Conservation (phyloP, 2,888 invertebrate genomes). For the Cantharis rufa region DNA sequence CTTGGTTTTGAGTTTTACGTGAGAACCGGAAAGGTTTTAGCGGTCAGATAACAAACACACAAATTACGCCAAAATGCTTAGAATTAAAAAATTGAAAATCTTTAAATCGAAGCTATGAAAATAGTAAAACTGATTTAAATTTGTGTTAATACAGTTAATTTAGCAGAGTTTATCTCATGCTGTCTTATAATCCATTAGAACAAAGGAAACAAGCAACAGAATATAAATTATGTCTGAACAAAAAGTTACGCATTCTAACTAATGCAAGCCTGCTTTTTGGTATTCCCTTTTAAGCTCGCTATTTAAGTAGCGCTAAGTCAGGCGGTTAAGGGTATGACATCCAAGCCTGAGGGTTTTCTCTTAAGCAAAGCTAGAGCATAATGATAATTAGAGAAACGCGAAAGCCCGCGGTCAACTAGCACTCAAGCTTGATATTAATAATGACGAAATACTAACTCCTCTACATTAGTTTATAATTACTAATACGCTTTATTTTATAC, state of each 20-base stretch:
- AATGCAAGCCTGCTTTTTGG: slow-evolving; percentile 41
- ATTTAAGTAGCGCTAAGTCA: slow-evolving; percentile 40
- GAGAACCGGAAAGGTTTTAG: background rate
- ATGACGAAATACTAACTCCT: slow-evolving; percentile 24
- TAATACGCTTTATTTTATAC: slow-evolving; percentile 24
- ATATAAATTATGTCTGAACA: slow-evolving; percentile 27
- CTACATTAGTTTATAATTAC: slow-evolving; percentile 28
- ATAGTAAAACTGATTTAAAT: slow-evolving; percentile 4
- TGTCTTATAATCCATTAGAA: slow-evolving; percentile 16
- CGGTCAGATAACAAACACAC: background rate
- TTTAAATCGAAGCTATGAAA: background rate
- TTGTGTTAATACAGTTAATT: slow-evolving; percentile 19
- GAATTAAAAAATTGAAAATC: background rate
- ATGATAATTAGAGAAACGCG: slow-evolving; percentile 41
- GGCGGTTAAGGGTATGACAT: slow-evolving; percentile 36
- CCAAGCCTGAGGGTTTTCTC: slow-evolving; percentile 27
- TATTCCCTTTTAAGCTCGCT: slow-evolving; percentile 43
- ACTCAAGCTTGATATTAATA: slow-evolving; percentile 32
- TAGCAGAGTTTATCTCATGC: slow-evolving; percentile 15
- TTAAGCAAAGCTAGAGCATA: slow-evolving; percentile 29
- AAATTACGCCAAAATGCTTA: background rate
- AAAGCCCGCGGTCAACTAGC: slow-evolving; percentile 39
- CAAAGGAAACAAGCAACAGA: slow-evolving; percentile 18
- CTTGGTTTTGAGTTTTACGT: background rate
- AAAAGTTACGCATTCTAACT: slow-evolving; percentile 37